These are phyloP conservation scores for Tapirus terrestris DNA, from an alignment of 2,113 vertebrate genomes.

Conservation along the genomic window DNA sequence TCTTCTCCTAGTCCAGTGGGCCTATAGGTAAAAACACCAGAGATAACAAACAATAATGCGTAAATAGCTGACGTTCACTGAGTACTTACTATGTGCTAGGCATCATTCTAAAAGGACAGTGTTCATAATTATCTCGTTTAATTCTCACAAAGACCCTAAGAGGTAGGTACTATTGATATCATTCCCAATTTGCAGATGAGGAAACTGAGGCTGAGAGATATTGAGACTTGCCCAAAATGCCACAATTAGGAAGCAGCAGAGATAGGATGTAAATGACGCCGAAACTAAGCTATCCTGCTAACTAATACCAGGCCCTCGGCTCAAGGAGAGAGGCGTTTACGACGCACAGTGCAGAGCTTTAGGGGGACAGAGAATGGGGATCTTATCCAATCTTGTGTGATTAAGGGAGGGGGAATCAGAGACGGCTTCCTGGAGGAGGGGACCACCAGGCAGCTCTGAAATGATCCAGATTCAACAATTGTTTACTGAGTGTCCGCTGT, in stretches of 20 bases:
- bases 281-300: neutral
- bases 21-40: neutral
- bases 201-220: neutral
- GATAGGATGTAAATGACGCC: neutral
- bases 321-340: neutral
- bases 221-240: neutral
- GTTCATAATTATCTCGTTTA: neutral
- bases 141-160: neutral
- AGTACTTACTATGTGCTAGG: neutral
- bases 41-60: fast-evolving
- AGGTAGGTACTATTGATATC: neutral
- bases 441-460: neutral
- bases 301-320: neutral
- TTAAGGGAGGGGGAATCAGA: neutral
- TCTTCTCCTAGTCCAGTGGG: neutral
- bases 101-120: neutral
- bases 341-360: neutral
- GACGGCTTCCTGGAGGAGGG: neutral
- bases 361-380: neutral
- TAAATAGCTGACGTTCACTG: fast-evolving
- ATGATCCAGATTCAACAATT: neutral
- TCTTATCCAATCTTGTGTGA: neutral
- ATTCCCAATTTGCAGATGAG: neutral
- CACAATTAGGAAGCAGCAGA: neutral
- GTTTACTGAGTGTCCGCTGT: neutral